Conservation (phyloP, 2,797 vertebrate genomes). For the Fratercula arctica region DNA sequence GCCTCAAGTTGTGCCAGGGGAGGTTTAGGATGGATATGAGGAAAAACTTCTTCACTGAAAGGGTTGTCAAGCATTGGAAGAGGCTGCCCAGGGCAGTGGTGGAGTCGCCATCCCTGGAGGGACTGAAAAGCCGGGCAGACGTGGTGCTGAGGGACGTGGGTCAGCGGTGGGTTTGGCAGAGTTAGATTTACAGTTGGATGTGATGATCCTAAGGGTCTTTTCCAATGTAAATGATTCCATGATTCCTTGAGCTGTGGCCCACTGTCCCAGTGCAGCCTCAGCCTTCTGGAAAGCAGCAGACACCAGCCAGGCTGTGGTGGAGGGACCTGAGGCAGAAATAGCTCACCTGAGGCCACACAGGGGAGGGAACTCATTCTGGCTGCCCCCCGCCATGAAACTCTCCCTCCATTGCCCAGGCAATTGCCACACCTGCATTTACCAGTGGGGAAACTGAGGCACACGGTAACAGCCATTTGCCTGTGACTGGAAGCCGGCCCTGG, state of each 20-base stretch:
- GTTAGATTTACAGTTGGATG: not conserved
- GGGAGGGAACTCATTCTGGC: rapidly evolving
- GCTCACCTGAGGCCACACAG: not conserved
- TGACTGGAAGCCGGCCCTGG: rapidly evolving
- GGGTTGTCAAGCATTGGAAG: not conserved
- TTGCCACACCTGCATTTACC: rapidly evolving
- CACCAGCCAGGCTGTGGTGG: not conserved
- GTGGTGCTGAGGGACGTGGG: not conserved
- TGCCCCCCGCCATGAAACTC: not conserved
- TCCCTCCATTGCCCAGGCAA: not conserved
- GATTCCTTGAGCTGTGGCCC: rapidly evolving
- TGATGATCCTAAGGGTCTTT: not conserved
- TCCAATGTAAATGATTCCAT: not conserved
- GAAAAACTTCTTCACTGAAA: not conserved
- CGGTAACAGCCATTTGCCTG: too few species aligned
- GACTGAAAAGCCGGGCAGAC: not conserved
- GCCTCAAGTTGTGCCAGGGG: not conserved
- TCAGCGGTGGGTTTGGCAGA: not conserved
- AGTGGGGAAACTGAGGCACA: not conserved
- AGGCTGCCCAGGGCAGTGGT: not conserved
- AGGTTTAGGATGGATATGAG: not conserved
- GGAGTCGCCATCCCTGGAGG: not conserved
- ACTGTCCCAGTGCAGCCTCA: rapidly evolving
- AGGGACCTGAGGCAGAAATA: too few species aligned
- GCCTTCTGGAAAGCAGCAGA: not conserved